phyloP scores from a whole-genome alignment of 2,888 invertebrate genomes.

The Ophion ventricosus region DNA sequence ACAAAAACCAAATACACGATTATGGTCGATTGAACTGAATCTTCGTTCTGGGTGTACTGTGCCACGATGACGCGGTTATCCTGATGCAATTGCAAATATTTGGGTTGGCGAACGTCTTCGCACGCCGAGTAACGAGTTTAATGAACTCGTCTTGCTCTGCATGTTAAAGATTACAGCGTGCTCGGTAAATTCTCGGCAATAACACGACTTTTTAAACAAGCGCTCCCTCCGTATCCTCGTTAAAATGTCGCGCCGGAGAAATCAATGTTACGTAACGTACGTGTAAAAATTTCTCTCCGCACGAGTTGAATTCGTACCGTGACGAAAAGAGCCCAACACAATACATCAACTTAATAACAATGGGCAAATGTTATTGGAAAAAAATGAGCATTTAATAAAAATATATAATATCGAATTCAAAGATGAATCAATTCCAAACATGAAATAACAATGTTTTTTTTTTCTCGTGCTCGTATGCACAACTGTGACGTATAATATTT shows the following conservation, averaged over 20 bases:
- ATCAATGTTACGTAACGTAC: constrained; percentile 60
- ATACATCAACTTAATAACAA: background rate
- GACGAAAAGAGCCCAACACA: background rate
- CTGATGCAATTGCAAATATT: constrained; percentile 49
- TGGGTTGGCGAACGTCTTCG: constrained; percentile 41
- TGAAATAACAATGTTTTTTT: too few relatives aligned
- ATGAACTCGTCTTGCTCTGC: constrained; percentile 38
- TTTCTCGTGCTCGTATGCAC: too few relatives aligned
- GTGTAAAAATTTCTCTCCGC: constrained; percentile 26
- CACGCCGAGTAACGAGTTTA: constrained; percentile 34
- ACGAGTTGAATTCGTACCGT: background rate
- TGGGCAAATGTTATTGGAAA: background rate
- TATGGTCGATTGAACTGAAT: background rate
- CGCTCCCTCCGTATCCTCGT: constrained; percentile 33
- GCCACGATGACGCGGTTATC: constrained; percentile 21
- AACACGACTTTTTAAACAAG: background rate
- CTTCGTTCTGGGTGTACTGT: background rate
- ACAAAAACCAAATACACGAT: background rate
- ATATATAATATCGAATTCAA: background rate
- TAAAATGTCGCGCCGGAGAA: constrained; percentile 32
- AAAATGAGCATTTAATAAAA: background rate
- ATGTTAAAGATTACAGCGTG: background rate
- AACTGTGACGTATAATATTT: too few relatives aligned
- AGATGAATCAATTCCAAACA: too few relatives aligned
- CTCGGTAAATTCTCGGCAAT: background rate